phyloP scores from a whole-genome alignment of 2,797 vertebrate genomes.

The Thamnophis elegans region DNA sequence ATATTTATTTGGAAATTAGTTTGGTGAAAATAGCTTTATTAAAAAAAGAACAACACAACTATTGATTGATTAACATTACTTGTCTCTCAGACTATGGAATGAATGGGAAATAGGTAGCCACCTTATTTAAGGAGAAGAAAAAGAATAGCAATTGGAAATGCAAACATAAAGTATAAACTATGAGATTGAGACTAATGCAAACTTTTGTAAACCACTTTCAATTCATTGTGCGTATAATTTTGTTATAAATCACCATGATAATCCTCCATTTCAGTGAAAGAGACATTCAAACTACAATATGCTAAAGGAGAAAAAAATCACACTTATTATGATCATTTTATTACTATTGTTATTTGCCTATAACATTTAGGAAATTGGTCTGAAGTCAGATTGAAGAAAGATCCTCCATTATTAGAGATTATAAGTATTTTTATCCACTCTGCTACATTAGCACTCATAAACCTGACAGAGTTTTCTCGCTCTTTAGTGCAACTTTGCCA shows the following conservation, averaged over 20 bases:
- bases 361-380: neutral
- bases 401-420: neutral
- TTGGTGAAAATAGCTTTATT: neutral
- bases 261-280: neutral
- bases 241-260: neutral
- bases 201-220: neutral
- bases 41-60: neutral
- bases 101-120: neutral
- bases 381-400: neutral
- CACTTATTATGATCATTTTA: neutral
- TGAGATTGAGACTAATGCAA: neutral
- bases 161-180: neutral
- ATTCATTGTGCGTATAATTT: neutral
- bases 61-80: neutral
- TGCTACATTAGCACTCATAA: neutral
- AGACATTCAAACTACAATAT: neutral
- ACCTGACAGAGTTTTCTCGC: neutral
- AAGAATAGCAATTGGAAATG: neutral
- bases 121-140: neutral
- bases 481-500: neutral
- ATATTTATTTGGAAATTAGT: neutral
- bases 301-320: neutral
- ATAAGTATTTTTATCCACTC: neutral
- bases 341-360: neutral
- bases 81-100: neutral